Conservation (phyloP, 30 jellyfish, hydroid and myxozoan species). For the Pelagia noctiluca region DNA sequence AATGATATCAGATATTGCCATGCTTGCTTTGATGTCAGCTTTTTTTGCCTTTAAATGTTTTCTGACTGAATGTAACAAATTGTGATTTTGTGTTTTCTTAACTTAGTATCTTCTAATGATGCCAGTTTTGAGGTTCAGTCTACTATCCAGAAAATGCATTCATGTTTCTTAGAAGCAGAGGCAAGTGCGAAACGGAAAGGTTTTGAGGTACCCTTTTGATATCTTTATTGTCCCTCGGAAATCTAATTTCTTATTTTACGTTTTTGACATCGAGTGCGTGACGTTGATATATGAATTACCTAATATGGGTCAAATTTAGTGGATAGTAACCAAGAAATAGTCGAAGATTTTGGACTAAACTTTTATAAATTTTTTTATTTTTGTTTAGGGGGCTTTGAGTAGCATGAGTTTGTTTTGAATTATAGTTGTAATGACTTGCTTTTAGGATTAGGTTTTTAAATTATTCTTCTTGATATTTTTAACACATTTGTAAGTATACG, state of each 20-base stretch:
- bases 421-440: not conserved
- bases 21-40: no score
- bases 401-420: not conserved
- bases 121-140: not conserved
- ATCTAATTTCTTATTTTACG: no score
- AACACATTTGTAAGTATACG: not conserved
- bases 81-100: no score
- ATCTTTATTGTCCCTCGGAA: no score
- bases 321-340: no score
- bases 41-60: not conserved
- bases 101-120: constrained; percentile 15
- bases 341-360: no score
- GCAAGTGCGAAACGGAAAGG: not conserved
- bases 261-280: no score
- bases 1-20: no score
- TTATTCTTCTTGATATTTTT: not conserved
- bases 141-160: constrained; percentile 16
- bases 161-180: constrained; percentile 45
- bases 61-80: not conserved
- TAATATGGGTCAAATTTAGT: no score
- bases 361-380: no score
- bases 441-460: not conserved
- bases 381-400: no score
- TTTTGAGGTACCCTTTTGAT: constrained; percentile 12
- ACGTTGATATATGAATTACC: no score